Percentiles rank a stretch among this genome's conserved stretches.
Conservation (phyloP, 2,797 vertebrate species). For the Semotilus atromaculatus region DNA sequence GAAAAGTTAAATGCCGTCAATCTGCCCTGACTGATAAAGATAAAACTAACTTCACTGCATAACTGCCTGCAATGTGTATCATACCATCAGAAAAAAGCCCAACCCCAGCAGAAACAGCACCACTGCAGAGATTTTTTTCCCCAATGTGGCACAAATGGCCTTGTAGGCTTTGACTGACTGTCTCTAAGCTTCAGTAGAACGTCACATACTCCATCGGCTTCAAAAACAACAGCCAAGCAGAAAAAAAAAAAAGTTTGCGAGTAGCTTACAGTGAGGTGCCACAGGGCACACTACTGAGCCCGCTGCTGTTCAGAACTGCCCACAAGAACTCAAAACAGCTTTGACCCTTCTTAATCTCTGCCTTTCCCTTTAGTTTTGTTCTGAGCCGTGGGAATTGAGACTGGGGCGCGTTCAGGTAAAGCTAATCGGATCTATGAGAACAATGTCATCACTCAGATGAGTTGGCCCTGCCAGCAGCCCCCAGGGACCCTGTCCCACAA, state of each 20-base stretch:
- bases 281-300: conserved; percentile 54
- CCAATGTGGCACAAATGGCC: conserved; percentile 50
- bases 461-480: conserved; percentile 49
- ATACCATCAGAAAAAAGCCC: conserved; percentile 50
- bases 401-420: conserved; percentile 58
- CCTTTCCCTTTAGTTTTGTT: conserved; percentile 60
- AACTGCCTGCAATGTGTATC: conserved; percentile 49
- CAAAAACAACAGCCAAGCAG: conserved; percentile 55
- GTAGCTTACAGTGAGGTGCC: conserved; percentile 50
- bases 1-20: conserved; percentile 27
- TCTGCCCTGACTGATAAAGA: conserved; percentile 42
- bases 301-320: conserved; percentile 40
- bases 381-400: conserved; percentile 57
- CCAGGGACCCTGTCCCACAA: conserved; percentile 25
- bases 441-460: conserved; percentile 57
- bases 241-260: conserved; percentile 48
- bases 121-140: conserved; percentile 49
- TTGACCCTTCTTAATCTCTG: conserved; percentile 47
- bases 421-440: conserved; percentile 61
- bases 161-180: conserved; percentile 58
- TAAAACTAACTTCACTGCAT: conserved; percentile 23
- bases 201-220: conserved; percentile 54
- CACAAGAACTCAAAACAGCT: conserved; percentile 39
- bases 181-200: conserved; percentile 55
- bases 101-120: conserved; percentile 43